Evolutionary conservation across 2,113 vertebrate genomes (phyloP).

Genomic region (Neomonachus schauinslandi): DNA sequence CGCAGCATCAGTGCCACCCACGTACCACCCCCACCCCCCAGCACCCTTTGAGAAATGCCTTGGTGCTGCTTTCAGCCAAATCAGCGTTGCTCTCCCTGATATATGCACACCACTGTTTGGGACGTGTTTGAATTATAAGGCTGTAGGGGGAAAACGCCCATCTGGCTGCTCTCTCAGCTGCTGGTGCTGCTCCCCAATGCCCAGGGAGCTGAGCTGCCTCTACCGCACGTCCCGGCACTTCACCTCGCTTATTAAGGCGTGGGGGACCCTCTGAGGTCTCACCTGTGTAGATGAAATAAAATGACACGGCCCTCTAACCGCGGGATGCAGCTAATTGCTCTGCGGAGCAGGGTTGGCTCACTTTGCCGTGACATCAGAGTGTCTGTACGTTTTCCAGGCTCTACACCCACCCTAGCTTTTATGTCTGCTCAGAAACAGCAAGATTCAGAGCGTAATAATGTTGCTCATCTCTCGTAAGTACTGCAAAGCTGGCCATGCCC

Average conservation of each 20-base stretch:
- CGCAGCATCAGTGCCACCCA: accelerated
- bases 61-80: background rate
- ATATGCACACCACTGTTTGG: background rate
- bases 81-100: background rate
- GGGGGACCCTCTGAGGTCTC: background rate
- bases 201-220: background rate
- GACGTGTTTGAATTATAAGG: background rate
- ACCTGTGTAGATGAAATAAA: background rate
- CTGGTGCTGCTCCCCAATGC: background rate
- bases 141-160: background rate
- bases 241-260: accelerated
- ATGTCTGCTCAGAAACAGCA: background rate
- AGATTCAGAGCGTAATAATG: background rate
- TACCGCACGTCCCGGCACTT: accelerated
- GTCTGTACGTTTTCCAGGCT: background rate
- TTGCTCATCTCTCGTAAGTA: background rate
- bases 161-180: background rate
- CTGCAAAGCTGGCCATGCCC: accelerated
- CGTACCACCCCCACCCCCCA: accelerated
- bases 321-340: background rate
- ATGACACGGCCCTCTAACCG: accelerated
- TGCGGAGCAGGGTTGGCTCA: background rate
- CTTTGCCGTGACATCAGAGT: background rate
- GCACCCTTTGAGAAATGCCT: background rate
- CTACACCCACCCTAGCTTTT: background rate